These are phyloP conservation scores for Scyliorhinus canicula DNA, from an alignment of 2,797 vertebrate species.

Conservation along the genomic window DNA sequence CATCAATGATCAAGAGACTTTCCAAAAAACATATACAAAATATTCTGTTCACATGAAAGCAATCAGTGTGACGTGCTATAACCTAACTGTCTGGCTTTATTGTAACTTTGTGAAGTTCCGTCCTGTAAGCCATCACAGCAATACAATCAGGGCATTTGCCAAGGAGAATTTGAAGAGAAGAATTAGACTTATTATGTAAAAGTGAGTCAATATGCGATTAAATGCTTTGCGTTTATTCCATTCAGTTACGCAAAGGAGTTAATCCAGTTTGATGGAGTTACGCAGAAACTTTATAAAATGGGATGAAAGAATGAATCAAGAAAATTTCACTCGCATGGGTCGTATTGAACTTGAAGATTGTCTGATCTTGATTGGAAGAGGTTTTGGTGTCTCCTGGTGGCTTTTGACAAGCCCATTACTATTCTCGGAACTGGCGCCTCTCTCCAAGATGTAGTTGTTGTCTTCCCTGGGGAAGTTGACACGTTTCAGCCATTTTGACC, in stretches of 20 bases:
- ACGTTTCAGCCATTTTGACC: neutral
- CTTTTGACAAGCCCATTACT: neutral
- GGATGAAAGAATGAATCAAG: neutral
- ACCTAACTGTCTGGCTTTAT: neutral
- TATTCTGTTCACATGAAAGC: neutral
- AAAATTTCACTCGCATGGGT: neutral
- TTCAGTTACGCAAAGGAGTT: constrained; percentile 2
- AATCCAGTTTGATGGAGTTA: neutral
- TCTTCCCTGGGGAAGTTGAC: neutral
- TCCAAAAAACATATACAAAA: constrained; percentile 6
- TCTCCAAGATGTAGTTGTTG: neutral
- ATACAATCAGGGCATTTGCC: neutral
- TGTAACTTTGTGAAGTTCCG: neutral
- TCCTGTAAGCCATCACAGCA: neutral
- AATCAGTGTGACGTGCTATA: neutral
- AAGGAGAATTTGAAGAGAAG: neutral
- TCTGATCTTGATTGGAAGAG: neutral
- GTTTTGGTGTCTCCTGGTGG: neutral
- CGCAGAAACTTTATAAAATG: neutral
- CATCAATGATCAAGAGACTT: constrained; percentile 24
- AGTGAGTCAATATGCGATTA: constrained; percentile 16
- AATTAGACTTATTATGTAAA: neutral
- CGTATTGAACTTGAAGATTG: neutral
- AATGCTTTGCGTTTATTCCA: neutral
- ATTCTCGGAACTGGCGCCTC: neutral